Evolutionary conservation across 2,797 vertebrate species (phyloP).

Genomic region (Pantherophis alleghaniensis): DNA sequence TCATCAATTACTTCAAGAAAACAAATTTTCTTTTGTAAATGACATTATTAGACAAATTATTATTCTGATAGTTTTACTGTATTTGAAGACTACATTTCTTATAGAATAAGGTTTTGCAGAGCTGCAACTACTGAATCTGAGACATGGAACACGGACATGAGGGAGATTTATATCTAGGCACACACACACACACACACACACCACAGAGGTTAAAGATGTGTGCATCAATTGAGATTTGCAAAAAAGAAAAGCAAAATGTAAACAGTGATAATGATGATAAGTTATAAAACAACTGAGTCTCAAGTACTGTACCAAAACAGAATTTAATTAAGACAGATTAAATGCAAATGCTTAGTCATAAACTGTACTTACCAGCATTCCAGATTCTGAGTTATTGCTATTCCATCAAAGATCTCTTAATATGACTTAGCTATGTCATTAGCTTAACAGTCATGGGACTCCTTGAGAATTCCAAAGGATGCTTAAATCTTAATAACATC

Average conservation of each 20-base stretch:
- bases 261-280: not conserved
- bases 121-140: not conserved
- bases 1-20: not conserved
- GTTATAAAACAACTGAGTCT: not conserved
- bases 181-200: not conserved
- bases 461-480: not conserved
- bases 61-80: not conserved
- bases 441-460: not conserved
- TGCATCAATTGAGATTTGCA: not conserved
- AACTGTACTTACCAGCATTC: not conserved
- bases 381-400: not conserved
- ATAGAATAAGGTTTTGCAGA: not conserved
- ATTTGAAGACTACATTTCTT: not conserved
- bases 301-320: not conserved
- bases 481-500: not conserved
- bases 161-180: not conserved
- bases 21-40: not conserved
- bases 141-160: not conserved
- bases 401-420: not conserved
- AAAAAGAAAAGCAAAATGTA: not conserved
- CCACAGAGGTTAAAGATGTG: not conserved
- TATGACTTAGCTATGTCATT: not conserved
- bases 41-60: not conserved
- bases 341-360: not conserved
- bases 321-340: not conserved